Conservation (phyloP, 1,140 invertebrate genomes). For the Zeugodacus cucurbitae region DNA sequence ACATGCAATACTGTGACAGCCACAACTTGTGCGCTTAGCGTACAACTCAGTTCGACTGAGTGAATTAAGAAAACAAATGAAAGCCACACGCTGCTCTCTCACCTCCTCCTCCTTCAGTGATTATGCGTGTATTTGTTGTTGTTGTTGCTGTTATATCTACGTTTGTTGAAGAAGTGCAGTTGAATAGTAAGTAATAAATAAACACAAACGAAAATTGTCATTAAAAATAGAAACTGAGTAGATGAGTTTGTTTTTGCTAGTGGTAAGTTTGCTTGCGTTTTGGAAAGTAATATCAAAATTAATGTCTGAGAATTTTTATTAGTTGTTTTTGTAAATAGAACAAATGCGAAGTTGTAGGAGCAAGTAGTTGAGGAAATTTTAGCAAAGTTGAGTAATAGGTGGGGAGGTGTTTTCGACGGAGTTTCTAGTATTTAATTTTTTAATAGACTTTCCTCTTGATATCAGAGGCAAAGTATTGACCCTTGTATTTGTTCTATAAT, state of each 20-base stretch:
- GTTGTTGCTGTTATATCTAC: background rate
- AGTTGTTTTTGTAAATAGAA: background rate
- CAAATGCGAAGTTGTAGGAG: background rate
- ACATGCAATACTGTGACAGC: conserved; percentile 10
- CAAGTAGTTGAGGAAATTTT: too few species aligned
- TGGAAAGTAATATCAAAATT: conserved; percentile 21
- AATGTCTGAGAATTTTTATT: conserved; percentile 27
- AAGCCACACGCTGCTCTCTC: background rate
- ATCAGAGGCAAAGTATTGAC: too few species aligned
- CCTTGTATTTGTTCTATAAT: too few species aligned
- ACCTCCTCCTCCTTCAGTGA: too few species aligned
- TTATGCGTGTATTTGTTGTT: background rate
- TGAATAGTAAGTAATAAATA: conserved; percentile 29
- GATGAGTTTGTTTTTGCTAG: background rate
- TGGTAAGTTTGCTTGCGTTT: background rate
- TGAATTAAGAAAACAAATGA: conserved; percentile 36
- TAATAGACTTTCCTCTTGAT: too few species aligned
- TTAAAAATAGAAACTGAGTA: background rate
- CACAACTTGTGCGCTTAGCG: background rate
- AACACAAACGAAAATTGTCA: conserved; percentile 25
- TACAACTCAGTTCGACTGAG: conserved; percentile 2
- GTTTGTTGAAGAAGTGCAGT: background rate
- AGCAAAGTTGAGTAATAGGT: too few species aligned
- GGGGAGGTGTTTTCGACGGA: too few species aligned
- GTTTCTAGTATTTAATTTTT: too few species aligned